These are phyloP conservation scores for Formica selysi DNA, from an alignment of 1,140 invertebrate genomes.

Conservation along the genomic window DNA sequence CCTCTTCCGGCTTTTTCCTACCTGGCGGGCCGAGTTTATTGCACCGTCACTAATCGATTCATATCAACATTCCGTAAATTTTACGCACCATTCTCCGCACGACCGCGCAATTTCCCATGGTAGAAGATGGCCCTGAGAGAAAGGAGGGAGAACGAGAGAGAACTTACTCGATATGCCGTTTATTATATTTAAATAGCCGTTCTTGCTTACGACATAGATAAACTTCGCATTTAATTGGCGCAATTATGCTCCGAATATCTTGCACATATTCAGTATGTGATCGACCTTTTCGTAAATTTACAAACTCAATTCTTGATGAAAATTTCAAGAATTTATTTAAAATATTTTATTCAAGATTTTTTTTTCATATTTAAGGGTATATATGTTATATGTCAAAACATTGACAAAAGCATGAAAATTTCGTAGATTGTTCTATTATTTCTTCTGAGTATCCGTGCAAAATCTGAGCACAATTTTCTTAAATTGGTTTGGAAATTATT, in stretches of 20 bases:
- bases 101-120: slow-evolving; percentile 38
- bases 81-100: slow-evolving; percentile 43
- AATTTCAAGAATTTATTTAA: background rate
- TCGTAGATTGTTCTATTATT: no score
- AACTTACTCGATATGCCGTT: background rate
- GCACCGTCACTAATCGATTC: slow-evolving; percentile 66
- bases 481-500: no score
- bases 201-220: background rate
- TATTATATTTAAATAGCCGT: slow-evolving; percentile 22
- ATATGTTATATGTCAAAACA: no score
- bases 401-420: no score
- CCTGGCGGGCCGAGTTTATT: slow-evolving; percentile 35
- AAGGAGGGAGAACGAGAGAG: no score
- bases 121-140: background rate
- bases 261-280: background rate
- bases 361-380: background rate
- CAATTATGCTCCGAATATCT: background rate
- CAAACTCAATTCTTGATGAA: background rate
- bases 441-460: no score
- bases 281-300: background rate
- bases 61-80: slow-evolving; percentile 21
- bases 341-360: slow-evolving; percentile 5
- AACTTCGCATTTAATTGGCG: background rate
- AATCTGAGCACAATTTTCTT: no score
- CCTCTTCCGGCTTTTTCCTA: background rate